A percentile compares a stretch with the other conserved stretches of the same genome.
Conservation (phyloP, 2,113 vertebrate genomes). For the Tautogolabrus adspersus region DNA sequence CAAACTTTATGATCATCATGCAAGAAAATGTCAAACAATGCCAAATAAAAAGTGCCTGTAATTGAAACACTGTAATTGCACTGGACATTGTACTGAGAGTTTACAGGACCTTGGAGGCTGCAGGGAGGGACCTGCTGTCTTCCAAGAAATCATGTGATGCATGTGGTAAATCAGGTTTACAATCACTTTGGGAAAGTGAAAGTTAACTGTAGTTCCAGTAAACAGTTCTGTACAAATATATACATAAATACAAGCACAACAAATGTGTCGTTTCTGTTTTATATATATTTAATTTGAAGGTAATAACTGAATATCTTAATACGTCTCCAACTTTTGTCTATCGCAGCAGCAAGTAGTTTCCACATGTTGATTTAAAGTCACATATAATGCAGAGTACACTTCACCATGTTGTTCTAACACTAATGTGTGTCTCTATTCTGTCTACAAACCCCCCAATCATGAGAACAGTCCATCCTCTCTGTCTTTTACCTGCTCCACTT, state of each 20-base stretch:
- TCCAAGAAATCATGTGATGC: neutral
- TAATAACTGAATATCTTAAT: neutral
- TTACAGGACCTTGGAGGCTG: neutral
- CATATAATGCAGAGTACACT: neutral
- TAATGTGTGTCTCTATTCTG: too few relatives aligned
- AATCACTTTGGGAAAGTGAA: neutral
- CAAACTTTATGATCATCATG: neutral
- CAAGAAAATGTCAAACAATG: neutral
- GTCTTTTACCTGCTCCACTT: too few relatives aligned
- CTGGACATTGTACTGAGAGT: neutral
- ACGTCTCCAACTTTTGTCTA: neutral
- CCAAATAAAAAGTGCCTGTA: neutral
- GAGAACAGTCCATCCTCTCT: too few relatives aligned
- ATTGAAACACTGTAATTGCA: neutral
- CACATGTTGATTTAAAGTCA: neutral
- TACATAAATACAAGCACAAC: neutral
- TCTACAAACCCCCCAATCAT: too few relatives aligned
- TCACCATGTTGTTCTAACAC: too few relatives aligned
- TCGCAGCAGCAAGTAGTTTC: neutral
- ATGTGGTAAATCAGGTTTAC: neutral
- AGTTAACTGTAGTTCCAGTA: neutral
- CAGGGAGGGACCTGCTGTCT: neutral
- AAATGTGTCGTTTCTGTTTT: neutral
- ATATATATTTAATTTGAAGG: neutral
- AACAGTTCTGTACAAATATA: constrained; percentile 14